These are phyloP conservation scores for Zaprionus bogoriensis DNA, from an alignment of 2,888 invertebrate genomes.

Conservation along the genomic window DNA sequence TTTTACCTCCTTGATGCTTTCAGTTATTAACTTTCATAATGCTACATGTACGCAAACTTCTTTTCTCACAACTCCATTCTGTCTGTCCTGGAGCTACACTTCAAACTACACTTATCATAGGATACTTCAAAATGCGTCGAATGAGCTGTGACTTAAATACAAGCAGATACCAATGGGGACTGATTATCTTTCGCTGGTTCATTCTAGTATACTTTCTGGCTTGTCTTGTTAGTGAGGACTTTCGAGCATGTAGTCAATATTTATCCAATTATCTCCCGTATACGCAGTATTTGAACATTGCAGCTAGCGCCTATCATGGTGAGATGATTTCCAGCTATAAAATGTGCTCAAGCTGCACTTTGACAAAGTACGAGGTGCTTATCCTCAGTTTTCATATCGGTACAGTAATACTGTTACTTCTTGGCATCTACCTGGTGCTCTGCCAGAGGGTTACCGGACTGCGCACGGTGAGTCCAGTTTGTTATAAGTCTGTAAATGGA, in stretches of 20 bases:
- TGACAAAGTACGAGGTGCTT: conserved; percentile 16
- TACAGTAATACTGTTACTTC: accelerated
- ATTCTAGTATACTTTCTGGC: neutral
- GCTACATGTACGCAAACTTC: too few species aligned
- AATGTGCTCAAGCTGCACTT: neutral
- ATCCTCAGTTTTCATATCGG: neutral
- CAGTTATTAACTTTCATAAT: too few species aligned
- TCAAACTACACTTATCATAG: too few species aligned
- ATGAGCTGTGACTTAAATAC: too few species aligned
- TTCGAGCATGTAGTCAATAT: too few species aligned
- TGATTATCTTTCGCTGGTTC: conserved; percentile 15
- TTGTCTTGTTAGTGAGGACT: conserved; percentile 26
- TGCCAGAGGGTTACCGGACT: conserved; percentile 6
- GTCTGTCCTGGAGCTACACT: too few species aligned
- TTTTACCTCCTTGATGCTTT: too few species aligned
- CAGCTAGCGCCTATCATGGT: neutral
- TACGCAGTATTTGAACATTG: conserved; percentile 1
- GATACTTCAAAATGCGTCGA: too few species aligned
- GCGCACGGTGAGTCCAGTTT: conserved; percentile 29
- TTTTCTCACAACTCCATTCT: too few species aligned
- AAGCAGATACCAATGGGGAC: conserved; percentile 3
- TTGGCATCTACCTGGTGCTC: conserved; percentile 3
- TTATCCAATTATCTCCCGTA: neutral
- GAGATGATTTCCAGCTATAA: conserved; percentile 1
- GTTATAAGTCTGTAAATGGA: too few species aligned